A percentile compares a stretch with the other conserved stretches of the same genome.
phyloP scores from a whole-genome alignment of 2,888 invertebrate species.

The Habroteleia sp. region DNA sequence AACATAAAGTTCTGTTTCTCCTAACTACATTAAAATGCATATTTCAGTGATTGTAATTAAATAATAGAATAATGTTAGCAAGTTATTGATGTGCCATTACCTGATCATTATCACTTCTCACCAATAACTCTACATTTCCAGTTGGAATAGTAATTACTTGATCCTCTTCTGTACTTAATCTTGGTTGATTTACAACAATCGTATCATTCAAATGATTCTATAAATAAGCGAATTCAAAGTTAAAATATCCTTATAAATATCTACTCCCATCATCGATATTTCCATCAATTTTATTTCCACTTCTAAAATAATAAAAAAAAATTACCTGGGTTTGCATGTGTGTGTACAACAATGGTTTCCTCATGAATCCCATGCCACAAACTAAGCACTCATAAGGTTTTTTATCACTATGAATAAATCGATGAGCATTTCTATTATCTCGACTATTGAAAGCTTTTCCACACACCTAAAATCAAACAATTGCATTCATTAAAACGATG shows the following conservation, averaged over 20 bases:
- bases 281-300: background rate
- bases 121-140: conserved; percentile 77
- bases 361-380: conserved; percentile 92
- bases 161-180: conserved; percentile 84
- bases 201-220: conserved; percentile 89
- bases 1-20: conserved; percentile 81
- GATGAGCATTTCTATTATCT: conserved; percentile 92
- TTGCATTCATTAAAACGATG: conserved; percentile 8
- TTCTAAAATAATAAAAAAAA: conserved; percentile 8
- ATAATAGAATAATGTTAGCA: too few relatives aligned
- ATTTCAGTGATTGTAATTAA: conserved; percentile 2
- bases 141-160: conserved; percentile 80
- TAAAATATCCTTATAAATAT: background rate
- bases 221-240: background rate
- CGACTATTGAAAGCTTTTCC: conserved; percentile 92
- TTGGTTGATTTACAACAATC: conserved; percentile 91
- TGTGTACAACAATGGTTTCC: conserved; percentile 88
- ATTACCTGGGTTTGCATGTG: conserved; percentile 86
- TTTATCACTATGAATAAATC: conserved; percentile 92
- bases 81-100: too few relatives aligned
- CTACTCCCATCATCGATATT: too few relatives aligned
- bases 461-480: conserved; percentile 84
- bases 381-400: conserved; percentile 92
- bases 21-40: conserved; percentile 30
- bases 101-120: conserved; percentile 75